Base-by-base conservation (phyloP, 2,888 invertebrate species). In the Digitonthophagus gazella region DNA sequence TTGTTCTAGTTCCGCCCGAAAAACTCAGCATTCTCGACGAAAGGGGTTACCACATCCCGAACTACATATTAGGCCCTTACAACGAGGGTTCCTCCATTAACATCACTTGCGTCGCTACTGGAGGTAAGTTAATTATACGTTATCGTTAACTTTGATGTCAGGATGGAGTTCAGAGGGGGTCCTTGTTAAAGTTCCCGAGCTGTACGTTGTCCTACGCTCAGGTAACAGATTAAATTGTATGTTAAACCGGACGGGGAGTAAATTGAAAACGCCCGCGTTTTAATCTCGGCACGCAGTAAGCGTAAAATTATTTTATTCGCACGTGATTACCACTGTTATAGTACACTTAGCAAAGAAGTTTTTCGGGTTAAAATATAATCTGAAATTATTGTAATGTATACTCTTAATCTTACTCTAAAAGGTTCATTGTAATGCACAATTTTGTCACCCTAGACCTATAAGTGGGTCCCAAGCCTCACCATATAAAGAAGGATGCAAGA, bases 71-170 rank as follows among this genome's bases (percentile, higher is more conserved):
- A 72, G 94, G 95, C 5, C 94, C 95, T 6, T 95, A 93, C 85
- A 93, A 90, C 81, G 91, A 95, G 81, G 95, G 94, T 64, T 89
- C 92, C 69, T 89, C 90, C 44, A 87, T 95, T 71, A 90, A 91
- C 80, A 90, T 95, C 73, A 91, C 92, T 75, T 95, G 95, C 83
- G 92, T 93, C 75, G 91, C 92, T 71, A 90, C 90, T 76, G 94
- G 93, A 85, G 95, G 95, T 94, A 86, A 86, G 88, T 79, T 70
- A 70, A 67, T 67, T 67, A 69, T 67, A 64, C 64, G 67, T 44
- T 44, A 69, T 20, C 69, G 64, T 67, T 69, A 69, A 66, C 68
- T 69, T 65, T 69, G 66, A 69, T 66, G 68, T 66, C 61, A 8
- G 61, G 58, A 28, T 20, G 44, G 20, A 19, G 15, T 61, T 16